A percentile compares a stretch with the other conserved stretches of the same genome.
phyloP scores from a whole-genome alignment of 2,113 vertebrate species.

The Capreolus pygargus region DNA sequence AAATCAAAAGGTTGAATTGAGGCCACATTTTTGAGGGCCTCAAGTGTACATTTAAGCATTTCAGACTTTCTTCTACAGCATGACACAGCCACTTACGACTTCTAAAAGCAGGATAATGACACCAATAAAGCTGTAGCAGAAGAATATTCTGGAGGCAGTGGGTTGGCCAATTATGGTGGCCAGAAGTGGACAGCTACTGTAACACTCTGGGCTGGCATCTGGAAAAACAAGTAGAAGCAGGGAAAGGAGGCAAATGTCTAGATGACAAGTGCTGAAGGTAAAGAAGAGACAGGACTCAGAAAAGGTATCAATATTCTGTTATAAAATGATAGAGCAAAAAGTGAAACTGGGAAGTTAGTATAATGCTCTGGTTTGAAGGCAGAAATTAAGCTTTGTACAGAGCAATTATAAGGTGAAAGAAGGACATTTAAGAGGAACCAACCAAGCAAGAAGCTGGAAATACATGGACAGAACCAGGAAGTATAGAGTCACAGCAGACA shows the following conservation, averaged over 20 bases:
- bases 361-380: not conserved
- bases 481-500: not conserved
- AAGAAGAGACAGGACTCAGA: not conserved
- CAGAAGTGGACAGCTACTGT: not conserved
- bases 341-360: not conserved
- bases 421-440: not conserved
- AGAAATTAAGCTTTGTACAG: not conserved
- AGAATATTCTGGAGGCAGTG: not conserved
- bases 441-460: not conserved
- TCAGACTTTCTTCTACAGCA: not conserved
- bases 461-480: not conserved
- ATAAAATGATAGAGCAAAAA: not conserved
- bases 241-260: not conserved
- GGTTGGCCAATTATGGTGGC: not conserved
- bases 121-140: not conserved
- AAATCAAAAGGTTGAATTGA: constrained; percentile 17
- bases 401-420: not conserved
- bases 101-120: constrained; percentile 7
- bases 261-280: not conserved
- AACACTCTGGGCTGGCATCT: not conserved
- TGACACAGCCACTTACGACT: not conserved
- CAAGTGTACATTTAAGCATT: not conserved
- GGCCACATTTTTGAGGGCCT: not conserved
- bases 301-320: not conserved
- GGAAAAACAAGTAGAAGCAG: not conserved